phyloP scores from a whole-genome alignment of 2,113 vertebrate species.

The Murina feae region DNA sequence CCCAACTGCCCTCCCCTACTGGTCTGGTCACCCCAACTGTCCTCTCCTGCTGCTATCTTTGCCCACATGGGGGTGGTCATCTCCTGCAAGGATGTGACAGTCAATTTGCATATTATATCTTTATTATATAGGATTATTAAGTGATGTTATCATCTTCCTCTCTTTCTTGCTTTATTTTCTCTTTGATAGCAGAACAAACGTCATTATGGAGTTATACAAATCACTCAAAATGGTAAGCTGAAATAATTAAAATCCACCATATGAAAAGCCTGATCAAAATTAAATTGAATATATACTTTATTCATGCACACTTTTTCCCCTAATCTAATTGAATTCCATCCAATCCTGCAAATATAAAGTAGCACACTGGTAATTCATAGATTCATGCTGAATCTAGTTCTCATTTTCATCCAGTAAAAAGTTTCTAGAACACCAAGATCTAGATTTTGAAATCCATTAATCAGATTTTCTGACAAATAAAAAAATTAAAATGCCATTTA shows the following conservation, averaged over 20 bases:
- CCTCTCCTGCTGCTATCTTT: too few species aligned
- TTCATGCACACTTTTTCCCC: neutral
- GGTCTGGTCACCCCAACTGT: too few species aligned
- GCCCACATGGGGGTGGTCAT: too few species aligned
- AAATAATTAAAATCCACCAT: conserved; percentile 40
- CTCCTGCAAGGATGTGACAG: too few species aligned
- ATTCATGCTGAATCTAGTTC: neutral
- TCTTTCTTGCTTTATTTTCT: conserved; percentile 45
- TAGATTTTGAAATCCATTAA: conserved; percentile 23
- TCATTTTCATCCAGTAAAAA: conserved; percentile 50
- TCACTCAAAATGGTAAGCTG: neutral
- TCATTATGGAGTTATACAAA: neutral
- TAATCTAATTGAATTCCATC: neutral
- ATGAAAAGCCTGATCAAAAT: conserved; percentile 49
- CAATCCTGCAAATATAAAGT: conserved; percentile 35
- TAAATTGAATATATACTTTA: conserved; percentile 3
- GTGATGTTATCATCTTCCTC: neutral
- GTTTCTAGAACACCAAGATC: neutral
- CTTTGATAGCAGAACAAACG: conserved; percentile 51
- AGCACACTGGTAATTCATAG: neutral
- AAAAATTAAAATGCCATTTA: conserved; percentile 1
- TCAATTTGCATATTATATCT: too few species aligned
- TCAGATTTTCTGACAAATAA: conserved; percentile 35
- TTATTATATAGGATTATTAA: neutral
- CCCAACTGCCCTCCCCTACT: too few species aligned